Conservation (phyloP, 1,140 invertebrate species). For the Metopolophium dirhodum region DNA sequence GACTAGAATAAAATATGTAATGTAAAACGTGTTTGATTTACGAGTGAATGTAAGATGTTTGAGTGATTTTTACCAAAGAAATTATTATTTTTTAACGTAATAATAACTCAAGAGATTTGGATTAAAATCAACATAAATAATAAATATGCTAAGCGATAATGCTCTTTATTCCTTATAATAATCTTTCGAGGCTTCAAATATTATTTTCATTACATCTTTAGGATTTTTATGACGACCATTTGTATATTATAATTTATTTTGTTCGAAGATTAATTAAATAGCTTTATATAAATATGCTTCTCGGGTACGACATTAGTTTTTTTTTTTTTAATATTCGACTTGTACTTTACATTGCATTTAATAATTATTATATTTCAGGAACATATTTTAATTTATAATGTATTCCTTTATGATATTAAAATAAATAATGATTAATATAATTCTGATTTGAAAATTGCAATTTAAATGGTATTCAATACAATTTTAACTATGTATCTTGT, state of each 20-base stretch:
- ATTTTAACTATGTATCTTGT: neutral
- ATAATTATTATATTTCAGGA: neutral
- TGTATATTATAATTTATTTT: neutral
- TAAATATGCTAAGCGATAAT: conserved; percentile 1
- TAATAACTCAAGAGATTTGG: neutral
- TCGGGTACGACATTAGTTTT: neutral
- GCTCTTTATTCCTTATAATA: neutral
- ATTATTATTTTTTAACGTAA: neutral
- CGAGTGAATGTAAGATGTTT: neutral
- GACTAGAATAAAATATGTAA: neutral
- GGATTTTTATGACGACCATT: neutral
- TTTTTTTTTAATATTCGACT: neutral
- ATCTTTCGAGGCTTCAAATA: neutral
- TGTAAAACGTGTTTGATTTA: neutral
- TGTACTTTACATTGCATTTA: neutral
- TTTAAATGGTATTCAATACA: neutral
- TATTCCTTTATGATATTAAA: neutral
- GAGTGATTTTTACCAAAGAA: neutral
- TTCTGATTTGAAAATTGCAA: neutral
- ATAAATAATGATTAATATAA: neutral
- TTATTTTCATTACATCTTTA: neutral
- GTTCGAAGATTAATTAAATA: neutral
- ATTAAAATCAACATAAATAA: neutral
- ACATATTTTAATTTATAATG: neutral
- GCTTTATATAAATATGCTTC: neutral